A percentile compares a stretch with the other conserved stretches of the same genome.
Evolutionary conservation across 2,888 invertebrate genomes (phyloP).

Genomic region (Amblyjoppa fuscipennis): DNA sequence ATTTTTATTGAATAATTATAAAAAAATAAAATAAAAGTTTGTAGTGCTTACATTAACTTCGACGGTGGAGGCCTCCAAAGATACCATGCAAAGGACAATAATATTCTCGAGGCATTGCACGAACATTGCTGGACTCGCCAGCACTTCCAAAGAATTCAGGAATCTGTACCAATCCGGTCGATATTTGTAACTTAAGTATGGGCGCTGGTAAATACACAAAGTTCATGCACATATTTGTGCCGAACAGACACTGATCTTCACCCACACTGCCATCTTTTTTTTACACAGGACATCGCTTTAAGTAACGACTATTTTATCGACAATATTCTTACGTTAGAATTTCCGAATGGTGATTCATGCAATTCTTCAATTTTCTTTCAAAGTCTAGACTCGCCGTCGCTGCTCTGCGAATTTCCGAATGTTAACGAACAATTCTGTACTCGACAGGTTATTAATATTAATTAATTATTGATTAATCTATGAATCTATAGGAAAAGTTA

Average conservation of each 20-base stretch:
- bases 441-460: not conserved
- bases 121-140: slow-evolving; percentile 74
- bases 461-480: not conserved
- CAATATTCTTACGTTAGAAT: slow-evolving; percentile 69
- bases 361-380: slow-evolving; percentile 68
- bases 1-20: not conserved
- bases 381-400: slow-evolving; percentile 49
- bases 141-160: slow-evolving; percentile 66
- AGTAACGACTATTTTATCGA: not conserved
- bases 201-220: too few relatives aligned
- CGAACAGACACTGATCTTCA: not conserved
- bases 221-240: too few relatives aligned
- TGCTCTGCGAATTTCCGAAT: slow-evolving; percentile 42
- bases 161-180: slow-evolving; percentile 66
- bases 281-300: not conserved
- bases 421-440: not conserved
- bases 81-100: slow-evolving; percentile 73
- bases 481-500: not conserved
- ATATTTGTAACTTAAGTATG: not conserved
- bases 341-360: slow-evolving; percentile 69
- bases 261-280: not conserved
- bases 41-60: slow-evolving; percentile 70
- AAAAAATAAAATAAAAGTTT: not conserved
- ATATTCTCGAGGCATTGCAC: slow-evolving; percentile 74
- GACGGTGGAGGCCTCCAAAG: slow-evolving; percentile 72